phyloP scores from a whole-genome alignment of 1,140 invertebrate genomes.

The Zelostemma sp. region DNA sequence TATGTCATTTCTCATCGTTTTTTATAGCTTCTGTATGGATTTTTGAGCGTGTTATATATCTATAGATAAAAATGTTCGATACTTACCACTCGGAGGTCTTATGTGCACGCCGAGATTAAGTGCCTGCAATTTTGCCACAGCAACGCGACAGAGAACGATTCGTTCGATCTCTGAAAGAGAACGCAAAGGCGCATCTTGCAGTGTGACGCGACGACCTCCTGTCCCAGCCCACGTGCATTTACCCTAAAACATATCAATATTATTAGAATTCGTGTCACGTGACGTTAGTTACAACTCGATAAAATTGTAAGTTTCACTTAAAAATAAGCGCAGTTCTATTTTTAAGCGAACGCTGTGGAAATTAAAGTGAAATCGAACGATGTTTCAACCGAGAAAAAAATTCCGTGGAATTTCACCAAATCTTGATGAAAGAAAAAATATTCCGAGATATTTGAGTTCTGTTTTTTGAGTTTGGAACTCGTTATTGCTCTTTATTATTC shows the following conservation, averaged over 20 bases:
- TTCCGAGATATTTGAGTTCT: no score
- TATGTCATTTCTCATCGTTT: no score
- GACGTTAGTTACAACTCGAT: slow-evolving; percentile 2
- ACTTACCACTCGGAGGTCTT: slow-evolving; percentile 77
- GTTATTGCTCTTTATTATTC: no score
- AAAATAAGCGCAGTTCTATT: neutral
- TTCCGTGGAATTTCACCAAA: no score
- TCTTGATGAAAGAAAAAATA: no score
- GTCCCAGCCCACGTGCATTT: slow-evolving; percentile 87
- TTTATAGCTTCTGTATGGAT: no score
- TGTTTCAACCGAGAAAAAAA: no score
- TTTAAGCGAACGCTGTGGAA: neutral
- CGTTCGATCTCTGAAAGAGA: slow-evolving; percentile 86
- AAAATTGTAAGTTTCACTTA: slow-evolving; percentile 1
- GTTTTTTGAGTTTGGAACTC: no score
- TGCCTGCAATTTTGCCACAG: slow-evolving; percentile 87
- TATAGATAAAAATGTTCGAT: neutral
- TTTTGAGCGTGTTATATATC: slow-evolving; percentile 4
- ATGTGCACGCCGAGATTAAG: slow-evolving; percentile 86
- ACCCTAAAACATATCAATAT: slow-evolving; percentile 73
- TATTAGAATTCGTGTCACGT: neutral
- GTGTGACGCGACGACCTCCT: slow-evolving; percentile 79
- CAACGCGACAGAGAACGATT: slow-evolving; percentile 84
- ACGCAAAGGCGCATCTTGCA: slow-evolving; percentile 79
- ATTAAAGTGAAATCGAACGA: no score